Base-by-base conservation (phyloP, 2,888 invertebrate genomes). In the Melipona bicolor region DNA sequence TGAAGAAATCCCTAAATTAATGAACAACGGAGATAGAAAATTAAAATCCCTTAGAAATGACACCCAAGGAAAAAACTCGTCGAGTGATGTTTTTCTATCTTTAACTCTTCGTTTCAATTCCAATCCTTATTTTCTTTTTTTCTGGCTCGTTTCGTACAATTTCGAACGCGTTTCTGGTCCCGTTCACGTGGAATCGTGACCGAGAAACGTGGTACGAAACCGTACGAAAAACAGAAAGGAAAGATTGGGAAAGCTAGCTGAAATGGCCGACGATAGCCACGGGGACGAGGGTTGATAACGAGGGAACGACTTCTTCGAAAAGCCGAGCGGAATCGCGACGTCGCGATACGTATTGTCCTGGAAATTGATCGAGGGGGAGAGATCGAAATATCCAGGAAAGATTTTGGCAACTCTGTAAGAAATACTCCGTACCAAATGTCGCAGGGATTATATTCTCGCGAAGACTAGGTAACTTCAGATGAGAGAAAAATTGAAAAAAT, bases 261-360 rank as follows among this genome's bases (percentile, higher is more conserved):
- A 24, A 68, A 73, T 61, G 62, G 49, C 71, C 19, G 79, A 49
- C 56, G 79, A 82, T 75, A 75, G 75, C 71, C 27, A 24, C 19
- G 27, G 11, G 36, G 32, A 61, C 24, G 19, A 17, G 43, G 19
- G 36, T 52, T 54, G 77, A 72, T 73, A 77, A 78, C 78, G 81
- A 54, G 24, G 75, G n/a, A 71, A 54, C 62, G 61, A 71, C 36
- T 71, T 62, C 36, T 52, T 71, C n/a, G 74, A 59, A 61, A 56
- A 62, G 56, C 59, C 70, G 71, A 79, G 32, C 52, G 59, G 43
- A 61, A 71, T 49, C n/a, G 49, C 21, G 3, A 36, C 24, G 17
- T 36, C 71, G 19, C 56, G 71, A 71, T 71, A 61, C 64, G 74
- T 65, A 65, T 74, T 74, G 64, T 52, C 27, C 13, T 19, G 21